Evolutionary conservation across 2,888 invertebrate species (phyloP), one percentile per base, ranked within the genome.

Genomic region (Platypus cylindrus): DNA sequence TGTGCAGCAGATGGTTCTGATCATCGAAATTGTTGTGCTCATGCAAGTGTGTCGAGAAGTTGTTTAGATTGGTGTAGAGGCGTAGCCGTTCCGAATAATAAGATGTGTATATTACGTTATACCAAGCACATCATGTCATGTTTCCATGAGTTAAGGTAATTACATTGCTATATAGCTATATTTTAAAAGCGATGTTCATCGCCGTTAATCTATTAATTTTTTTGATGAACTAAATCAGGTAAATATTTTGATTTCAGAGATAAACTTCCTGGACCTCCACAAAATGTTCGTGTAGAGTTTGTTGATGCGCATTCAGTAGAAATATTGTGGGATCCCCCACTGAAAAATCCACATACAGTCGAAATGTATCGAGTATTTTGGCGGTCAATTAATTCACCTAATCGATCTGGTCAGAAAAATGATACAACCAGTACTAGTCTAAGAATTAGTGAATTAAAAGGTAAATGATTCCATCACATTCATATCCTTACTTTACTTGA

Each of bases 1-100:
- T 87, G 87, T 52, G 85, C 85, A 0, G 81, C 86, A 1, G 79
- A 79, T 48, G 78, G 78, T 4, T 78, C 71, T 47, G 87, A 89
- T 57, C 89, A 89, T 60, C 70, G 86, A 26, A 75, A 76, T 41
- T 89, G 89, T 55, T 89, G 89, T 57, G 77, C 79, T 0, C 75
- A 78, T 13, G 74, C 74, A 62, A 78, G 80, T 28, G 85, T 89
- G 1, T 84, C 86, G 1, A 68, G 82, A 20, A 71, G 75, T 46
- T 89, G 87, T 56, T 63, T 87, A 45, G 83, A 86, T 54, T 80
- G 86, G 71, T 89, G 89, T 54, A 72, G 84, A 20, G 86, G 86
- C 0, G 81, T 82, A 37, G 65, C 78, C 0, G 72, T 82, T 17
- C 63, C 67, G 3, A 72, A 73, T 46, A 68, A 75, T 33, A 68